Conservation (phyloP, 2,113 vertebrate species). For the Psilopsiagon aymara region DNA sequence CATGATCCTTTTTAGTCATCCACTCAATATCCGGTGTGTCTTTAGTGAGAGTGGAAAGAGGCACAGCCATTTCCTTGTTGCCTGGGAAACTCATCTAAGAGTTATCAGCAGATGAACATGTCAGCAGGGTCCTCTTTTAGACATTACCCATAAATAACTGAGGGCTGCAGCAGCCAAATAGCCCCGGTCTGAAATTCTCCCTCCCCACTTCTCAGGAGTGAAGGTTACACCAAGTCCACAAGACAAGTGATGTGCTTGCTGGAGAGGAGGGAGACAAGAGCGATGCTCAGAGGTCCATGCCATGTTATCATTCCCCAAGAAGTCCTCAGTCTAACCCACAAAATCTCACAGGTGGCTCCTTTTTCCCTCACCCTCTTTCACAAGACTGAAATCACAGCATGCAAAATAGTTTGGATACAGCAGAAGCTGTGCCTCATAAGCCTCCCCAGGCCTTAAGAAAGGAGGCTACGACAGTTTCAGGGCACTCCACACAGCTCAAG, state of each 20-base stretch:
- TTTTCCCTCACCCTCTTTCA: neutral
- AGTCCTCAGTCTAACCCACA: neutral
- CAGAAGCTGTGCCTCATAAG: neutral
- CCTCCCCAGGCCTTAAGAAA: neutral
- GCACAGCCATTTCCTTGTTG: neutral
- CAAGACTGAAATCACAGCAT: neutral
- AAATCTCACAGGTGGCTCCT: neutral
- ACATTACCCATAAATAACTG: neutral
- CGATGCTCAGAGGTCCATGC: neutral
- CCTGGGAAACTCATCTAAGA: neutral
- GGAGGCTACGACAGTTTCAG: neutral
- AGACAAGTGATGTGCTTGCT: neutral
- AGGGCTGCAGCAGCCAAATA: neutral
- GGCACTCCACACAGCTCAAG: neutral
- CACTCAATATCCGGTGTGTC: neutral
- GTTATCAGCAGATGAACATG: neutral
- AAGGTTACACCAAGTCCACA: fast-evolving
- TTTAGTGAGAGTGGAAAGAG: neutral
- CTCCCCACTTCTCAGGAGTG: neutral
- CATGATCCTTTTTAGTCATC: neutral
- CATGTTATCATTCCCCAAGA: neutral
- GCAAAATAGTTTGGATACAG: neutral
- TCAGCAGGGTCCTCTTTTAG: neutral
- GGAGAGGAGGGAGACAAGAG: neutral
- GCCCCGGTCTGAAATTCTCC: neutral